These are phyloP conservation scores for Ceuthmochares aereus DNA, from an alignment of 2,113 vertebrate species.

Conservation along the genomic window DNA sequence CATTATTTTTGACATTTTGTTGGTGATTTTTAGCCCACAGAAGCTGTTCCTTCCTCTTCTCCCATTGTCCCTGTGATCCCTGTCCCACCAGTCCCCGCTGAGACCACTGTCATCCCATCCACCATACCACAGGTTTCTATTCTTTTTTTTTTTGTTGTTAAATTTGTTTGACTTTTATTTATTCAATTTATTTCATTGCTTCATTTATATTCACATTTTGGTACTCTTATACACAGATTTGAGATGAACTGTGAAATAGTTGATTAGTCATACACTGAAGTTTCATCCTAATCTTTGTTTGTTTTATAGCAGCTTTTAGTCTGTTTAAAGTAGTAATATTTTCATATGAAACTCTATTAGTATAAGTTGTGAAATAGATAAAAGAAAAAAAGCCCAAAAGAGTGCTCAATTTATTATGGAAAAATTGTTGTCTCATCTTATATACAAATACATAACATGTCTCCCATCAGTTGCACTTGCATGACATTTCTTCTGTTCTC, in stretches of 20 bases:
- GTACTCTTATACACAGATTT: not conserved
- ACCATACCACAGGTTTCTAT: constrained; percentile 90
- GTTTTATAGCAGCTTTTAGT: not conserved
- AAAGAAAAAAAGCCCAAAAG: not conserved
- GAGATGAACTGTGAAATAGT: not conserved
- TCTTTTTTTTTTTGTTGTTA: constrained; percentile 62
- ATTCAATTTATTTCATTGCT: constrained; percentile 42
- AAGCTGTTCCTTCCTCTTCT: constrained; percentile 89
- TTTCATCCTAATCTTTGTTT: not conserved
- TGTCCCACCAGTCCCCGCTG: constrained; percentile 91
- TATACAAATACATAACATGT: not conserved
- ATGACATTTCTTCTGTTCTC: not conserved
- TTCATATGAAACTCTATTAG: not conserved
- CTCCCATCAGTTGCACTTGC: rapidly evolving
- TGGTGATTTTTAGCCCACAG: constrained; percentile 92
- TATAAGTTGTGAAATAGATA: not conserved
- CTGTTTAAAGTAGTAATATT: not conserved
- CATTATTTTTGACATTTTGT: constrained; percentile 71
- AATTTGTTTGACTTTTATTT: not conserved
- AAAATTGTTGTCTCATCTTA: not conserved
- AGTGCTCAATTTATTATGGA: not conserved
- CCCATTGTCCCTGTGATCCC: constrained; percentile 95
- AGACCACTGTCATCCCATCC: constrained; percentile 88
- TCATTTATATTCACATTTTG: constrained; percentile 25
- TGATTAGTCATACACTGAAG: not conserved